Conservation (phyloP, 35 echinoderm and acorn worm genomes). For the Apostichopus japonicus region DNA sequence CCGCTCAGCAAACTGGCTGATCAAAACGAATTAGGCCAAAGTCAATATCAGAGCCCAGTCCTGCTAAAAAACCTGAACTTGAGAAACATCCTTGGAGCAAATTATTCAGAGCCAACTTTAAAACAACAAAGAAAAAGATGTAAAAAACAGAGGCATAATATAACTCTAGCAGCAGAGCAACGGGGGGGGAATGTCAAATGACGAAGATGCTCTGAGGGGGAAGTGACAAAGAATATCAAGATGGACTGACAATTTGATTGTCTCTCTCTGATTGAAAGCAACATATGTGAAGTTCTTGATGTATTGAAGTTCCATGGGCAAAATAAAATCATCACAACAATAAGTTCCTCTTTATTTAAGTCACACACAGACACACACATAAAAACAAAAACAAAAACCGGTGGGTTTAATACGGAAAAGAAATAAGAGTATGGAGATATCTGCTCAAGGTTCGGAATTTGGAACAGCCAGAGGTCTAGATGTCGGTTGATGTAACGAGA, state of each 20-base stretch:
- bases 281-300: neutral
- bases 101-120: neutral
- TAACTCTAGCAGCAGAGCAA: neutral
- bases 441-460: too few relatives aligned
- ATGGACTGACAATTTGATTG: neutral
- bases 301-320: neutral
- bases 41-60: neutral
- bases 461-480: too few relatives aligned
- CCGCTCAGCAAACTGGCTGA: neutral
- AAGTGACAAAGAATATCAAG: neutral
- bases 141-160: neutral
- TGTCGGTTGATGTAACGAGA: too few relatives aligned
- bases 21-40: slow-evolving; percentile 37
- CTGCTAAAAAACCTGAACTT: neutral
- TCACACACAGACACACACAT: too few relatives aligned
- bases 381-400: too few relatives aligned
- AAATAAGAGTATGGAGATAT: too few relatives aligned
- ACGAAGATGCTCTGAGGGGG: neutral
- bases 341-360: too few relatives aligned
- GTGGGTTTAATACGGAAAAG: too few relatives aligned
- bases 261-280: neutral
- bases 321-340: too few relatives aligned
- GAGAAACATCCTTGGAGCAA: neutral
- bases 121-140: neutral
- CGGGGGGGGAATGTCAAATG: too few relatives aligned